Percentiles rank a stretch among this genome's conserved stretches.
phyloP scores from a whole-genome alignment of 2,113 vertebrate species.

The Crocuta crocuta region DNA sequence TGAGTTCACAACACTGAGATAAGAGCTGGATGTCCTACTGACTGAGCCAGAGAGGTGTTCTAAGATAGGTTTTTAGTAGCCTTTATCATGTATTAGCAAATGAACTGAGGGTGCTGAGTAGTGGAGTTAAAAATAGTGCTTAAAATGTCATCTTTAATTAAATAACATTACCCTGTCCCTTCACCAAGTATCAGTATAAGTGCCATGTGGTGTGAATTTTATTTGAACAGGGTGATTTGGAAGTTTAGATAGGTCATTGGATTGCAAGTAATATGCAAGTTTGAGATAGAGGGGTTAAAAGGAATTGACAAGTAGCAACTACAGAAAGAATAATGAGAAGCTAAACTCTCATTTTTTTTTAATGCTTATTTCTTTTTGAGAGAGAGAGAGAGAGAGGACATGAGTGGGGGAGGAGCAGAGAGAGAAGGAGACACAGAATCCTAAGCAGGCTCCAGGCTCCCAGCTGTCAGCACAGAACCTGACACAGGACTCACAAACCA shows the following conservation, averaged over 20 bases:
- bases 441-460: too few relatives aligned
- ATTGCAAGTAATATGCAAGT: background rate
- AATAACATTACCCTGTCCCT: background rate
- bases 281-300: background rate
- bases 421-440: too few relatives aligned
- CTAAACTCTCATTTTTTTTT: background rate
- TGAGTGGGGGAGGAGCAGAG: too few relatives aligned
- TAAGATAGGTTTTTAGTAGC: background rate
- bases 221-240: background rate
- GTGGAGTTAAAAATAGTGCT: conserved; percentile 26
- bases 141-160: background rate
- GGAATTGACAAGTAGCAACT: background rate
- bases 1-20: too few relatives aligned
- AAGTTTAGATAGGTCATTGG: background rate
- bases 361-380: too few relatives aligned
- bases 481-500: too few relatives aligned
- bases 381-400: too few relatives aligned
- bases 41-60: too few relatives aligned
- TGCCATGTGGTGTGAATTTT: background rate
- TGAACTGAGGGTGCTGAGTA: background rate
- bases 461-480: too few relatives aligned
- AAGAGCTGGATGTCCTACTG: too few relatives aligned
- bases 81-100: background rate
- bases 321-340: background rate
- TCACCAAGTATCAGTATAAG: background rate